Percentiles rank a stretch among this genome's conserved stretches.
These are phyloP conservation scores for Pelochelys cantorii DNA, from an alignment of 2,797 vertebrate species.

Conservation along the genomic window DNA sequence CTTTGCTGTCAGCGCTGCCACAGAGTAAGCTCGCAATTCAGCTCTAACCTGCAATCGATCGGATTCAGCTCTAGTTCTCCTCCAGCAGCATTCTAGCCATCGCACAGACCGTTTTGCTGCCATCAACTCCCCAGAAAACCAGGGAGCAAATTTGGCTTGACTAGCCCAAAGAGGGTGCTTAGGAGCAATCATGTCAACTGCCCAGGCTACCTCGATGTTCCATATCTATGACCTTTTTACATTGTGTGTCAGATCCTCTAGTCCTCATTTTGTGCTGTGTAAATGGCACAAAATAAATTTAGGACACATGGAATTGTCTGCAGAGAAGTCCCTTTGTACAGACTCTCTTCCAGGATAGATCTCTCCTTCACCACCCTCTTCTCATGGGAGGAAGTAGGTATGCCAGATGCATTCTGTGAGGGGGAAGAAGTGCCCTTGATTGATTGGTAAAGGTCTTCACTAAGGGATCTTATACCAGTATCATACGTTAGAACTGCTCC, in stretches of 20 bases:
- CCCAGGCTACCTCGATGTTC: too few species aligned
- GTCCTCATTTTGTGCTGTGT: not conserved
- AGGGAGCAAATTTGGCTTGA: too few species aligned
- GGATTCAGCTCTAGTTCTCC: too few species aligned
- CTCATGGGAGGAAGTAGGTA: not conserved
- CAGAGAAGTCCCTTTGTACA: not conserved
- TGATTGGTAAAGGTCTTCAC: not conserved
- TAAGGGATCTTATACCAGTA: fast-evolving
- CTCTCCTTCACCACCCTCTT: not conserved
- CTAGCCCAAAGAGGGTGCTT: too few species aligned
- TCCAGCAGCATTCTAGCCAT: too few species aligned
- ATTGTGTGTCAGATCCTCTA: not conserved
- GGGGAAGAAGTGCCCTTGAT: not conserved
- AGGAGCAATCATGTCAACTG: too few species aligned
- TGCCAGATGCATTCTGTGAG: not conserved
- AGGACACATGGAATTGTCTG: not conserved
- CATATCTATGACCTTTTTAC: not conserved
- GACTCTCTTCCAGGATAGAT: not conserved
- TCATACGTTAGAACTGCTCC: not conserved
- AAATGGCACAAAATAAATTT: not conserved
- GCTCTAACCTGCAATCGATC: too few species aligned
- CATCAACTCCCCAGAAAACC: too few species aligned
- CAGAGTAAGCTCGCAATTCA: too few species aligned
- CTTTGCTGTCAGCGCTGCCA: too few species aligned
- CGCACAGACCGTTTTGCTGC: too few species aligned